Percentiles rank a stretch among this genome's conserved stretches.
These are phyloP conservation scores for Colius striatus DNA, from an alignment of 2,113 vertebrate genomes.

Conservation along the genomic window DNA sequence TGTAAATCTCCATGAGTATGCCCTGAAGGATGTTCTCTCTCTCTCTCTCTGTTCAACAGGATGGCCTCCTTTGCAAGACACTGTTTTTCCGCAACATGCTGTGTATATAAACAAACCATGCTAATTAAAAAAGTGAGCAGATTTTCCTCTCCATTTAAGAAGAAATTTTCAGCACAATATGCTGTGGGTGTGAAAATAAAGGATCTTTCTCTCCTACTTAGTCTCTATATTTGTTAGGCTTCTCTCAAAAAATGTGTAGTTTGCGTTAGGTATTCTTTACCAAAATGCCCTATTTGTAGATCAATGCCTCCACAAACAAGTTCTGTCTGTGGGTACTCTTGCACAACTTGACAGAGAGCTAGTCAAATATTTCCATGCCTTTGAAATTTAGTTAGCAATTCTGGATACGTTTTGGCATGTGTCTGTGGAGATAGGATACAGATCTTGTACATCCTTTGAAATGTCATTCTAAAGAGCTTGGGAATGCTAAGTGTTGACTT, in stretches of 20 bases:
- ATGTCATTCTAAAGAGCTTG: neutral
- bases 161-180: neutral
- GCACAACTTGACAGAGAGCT: neutral
- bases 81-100: constrained; percentile 40
- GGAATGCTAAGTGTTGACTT: neutral
- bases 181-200: neutral
- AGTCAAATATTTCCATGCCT: constrained; percentile 36
- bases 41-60: neutral
- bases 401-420: constrained; percentile 49
- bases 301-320: neutral
- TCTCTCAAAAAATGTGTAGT: neutral
- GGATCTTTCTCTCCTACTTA: neutral
- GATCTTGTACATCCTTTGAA: neutral
- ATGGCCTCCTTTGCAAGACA: constrained; percentile 25
- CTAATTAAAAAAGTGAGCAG: neutral
- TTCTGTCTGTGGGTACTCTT: neutral
- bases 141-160: neutral
- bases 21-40: constrained; percentile 42
- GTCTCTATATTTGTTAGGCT: neutral
- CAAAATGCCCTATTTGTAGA: neutral
- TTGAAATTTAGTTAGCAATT: constrained; percentile 48
- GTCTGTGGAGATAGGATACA: neutral
- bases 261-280: neutral
- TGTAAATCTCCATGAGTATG: constrained; percentile 35
- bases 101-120: constrained; percentile 15